Conservation (phyloP, 2,113 vertebrate species). For the Microcebus ravelobensis region DNA sequence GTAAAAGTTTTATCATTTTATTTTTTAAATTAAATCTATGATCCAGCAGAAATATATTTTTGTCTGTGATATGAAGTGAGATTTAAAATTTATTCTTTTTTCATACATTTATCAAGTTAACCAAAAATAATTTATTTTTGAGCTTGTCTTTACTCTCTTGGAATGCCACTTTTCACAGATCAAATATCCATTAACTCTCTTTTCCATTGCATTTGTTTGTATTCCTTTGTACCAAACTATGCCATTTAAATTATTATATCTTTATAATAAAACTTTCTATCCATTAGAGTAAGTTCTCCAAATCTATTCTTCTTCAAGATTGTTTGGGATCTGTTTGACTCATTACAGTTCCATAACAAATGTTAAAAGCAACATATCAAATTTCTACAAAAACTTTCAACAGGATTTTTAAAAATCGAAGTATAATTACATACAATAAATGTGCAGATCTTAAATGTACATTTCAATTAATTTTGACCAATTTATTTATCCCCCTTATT, state of each 20-base stretch:
- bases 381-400: not conserved
- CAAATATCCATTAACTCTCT: not conserved
- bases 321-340: not conserved
- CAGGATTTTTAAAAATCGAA: not conserved
- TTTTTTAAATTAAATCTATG: not conserved
- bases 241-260: not conserved
- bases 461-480: conserved; percentile 2
- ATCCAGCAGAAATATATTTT: not conserved
- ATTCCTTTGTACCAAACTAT: not conserved
- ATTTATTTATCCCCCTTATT: not conserved
- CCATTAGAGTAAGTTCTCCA: not conserved
- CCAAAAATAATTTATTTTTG: not conserved
- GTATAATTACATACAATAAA: not conserved
- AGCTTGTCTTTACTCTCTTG: not conserved
- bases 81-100: not conserved
- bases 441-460: not conserved
- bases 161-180: not conserved
- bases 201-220: not conserved
- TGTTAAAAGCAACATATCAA: not conserved
- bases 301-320: not conserved
- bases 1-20: not conserved
- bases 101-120: not conserved
- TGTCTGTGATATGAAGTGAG: not conserved
- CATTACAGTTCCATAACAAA: not conserved
- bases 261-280: not conserved